Evolutionary conservation across 2,888 invertebrate genomes (phyloP), one percentile per base, ranked within the genome.

Genomic region (Salticus scenicus): DNA sequence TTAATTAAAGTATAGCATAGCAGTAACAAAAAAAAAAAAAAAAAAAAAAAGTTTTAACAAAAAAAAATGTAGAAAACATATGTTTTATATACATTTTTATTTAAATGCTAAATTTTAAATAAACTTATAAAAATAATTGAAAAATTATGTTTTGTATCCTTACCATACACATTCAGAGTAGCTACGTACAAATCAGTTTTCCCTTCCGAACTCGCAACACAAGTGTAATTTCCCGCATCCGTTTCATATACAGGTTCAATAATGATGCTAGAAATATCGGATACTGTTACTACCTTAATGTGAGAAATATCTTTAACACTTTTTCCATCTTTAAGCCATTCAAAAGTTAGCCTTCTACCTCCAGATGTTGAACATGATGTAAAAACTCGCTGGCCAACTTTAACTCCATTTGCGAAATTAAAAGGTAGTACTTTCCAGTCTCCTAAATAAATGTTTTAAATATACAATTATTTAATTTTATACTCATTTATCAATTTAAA

Each of bases 221-320:
- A 85, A 33, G 85, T 85, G 27, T 85, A 85, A 66, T 85, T 85
- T 42, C 85, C 85, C 20, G 64, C 66, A 27, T 85, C 85, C 17
- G 70, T 75, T 75, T 85, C 85, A 8, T 7, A 42, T 10, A 85
- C 0, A 4, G 75, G 47, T 7, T 85, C 73, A 24, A 85, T 85
- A 0, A 79, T 12, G 24, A 85, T 85, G 74, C 70, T 74, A 0
- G 85, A 85, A 0, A 75, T 74, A 31, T 85, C 85, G 0, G 75
- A n/a, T 20, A 64, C 79, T 1, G 70, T 70, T 70, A 74, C 42
- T 14, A 79, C 47, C 8, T 79, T 74, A 24, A 85, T 31, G 63
- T 74, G 67, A 0, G 74, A 7, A 5, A 64, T 51, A 30, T 41
- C 37, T 0, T 69, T 51, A 0, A 85, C 12, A 1, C 24, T n/a